These are phyloP conservation scores for Lithophane socia DNA, from an alignment of 2,888 invertebrate genomes.

Conservation along the genomic window DNA sequence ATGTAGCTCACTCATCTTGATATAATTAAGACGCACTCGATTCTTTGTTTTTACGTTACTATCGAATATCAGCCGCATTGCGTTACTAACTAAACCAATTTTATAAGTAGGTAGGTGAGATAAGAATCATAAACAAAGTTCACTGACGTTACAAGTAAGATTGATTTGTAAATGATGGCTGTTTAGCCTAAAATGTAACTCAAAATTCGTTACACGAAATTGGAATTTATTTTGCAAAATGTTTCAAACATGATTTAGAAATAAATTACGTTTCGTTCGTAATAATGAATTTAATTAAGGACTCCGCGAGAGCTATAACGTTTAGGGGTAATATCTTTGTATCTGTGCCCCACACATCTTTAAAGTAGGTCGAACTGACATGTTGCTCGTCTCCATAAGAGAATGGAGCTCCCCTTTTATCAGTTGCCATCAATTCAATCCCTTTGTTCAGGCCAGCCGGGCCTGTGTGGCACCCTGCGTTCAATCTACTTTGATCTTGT, in stretches of 20 bases:
- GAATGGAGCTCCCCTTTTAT: conserved; percentile 74
- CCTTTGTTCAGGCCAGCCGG: conserved; percentile 75
- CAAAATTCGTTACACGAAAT: conserved; percentile 6
- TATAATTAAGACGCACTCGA: conserved; percentile 60
- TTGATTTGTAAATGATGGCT: conserved; percentile 24
- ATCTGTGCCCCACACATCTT: conserved; percentile 42
- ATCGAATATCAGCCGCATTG: conserved; percentile 57
- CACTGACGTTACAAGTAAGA: conserved; percentile 43
- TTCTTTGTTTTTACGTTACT: conserved; percentile 56
- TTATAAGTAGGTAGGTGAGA: conserved; percentile 49
- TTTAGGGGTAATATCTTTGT: conserved; percentile 35
- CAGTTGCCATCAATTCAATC: conserved; percentile 76
- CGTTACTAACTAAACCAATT: conserved; percentile 51
- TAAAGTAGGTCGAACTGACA: conserved; percentile 77
- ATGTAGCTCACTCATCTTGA: conserved; percentile 62
- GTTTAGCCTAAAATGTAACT: neutral
- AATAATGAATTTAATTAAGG: conserved; percentile 52
- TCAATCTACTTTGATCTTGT: conserved; percentile 74
- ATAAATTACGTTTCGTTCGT: conserved; percentile 23
- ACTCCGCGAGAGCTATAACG: neutral
- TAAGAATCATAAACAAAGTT: conserved; percentile 59
- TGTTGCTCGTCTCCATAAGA: conserved; percentile 74
- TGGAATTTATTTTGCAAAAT: conserved; percentile 2
- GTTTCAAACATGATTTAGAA: conserved; percentile 12
- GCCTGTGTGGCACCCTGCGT: conserved; percentile 68